These are phyloP conservation scores for Pandion haliaetus DNA, from an alignment of 2,113 vertebrate species.

Conservation along the genomic window DNA sequence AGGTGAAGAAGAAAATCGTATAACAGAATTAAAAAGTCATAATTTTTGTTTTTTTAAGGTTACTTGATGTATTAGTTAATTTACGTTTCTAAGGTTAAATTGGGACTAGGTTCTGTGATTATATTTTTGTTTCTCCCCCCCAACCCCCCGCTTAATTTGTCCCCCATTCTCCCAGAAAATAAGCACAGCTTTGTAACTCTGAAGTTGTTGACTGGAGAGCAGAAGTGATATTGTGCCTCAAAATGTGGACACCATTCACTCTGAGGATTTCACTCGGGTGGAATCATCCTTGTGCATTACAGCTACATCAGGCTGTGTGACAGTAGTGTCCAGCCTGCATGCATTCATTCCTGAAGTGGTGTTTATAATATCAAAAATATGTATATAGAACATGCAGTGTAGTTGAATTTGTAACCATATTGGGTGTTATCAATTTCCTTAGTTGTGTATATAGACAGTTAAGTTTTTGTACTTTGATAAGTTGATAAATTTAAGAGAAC, in stretches of 20 bases:
- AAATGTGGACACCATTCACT: background rate
- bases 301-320: background rate
- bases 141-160: background rate
- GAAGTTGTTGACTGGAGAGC: background rate
- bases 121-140: background rate
- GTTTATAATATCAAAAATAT: background rate
- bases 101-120: background rate
- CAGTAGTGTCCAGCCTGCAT: background rate
- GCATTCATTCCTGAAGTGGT: background rate
- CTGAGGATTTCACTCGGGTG: background rate
- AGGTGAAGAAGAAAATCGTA: background rate
- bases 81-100: background rate
- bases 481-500: background rate
- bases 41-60: background rate
- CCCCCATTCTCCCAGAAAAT: accelerated
- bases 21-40: background rate
- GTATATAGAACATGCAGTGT: background rate
- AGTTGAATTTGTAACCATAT: background rate
- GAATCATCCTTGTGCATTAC: background rate
- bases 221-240: background rate
- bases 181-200: background rate
- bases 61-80: background rate
- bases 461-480: background rate
- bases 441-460: background rate
- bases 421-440: background rate